Percentiles rank a stretch among this genome's conserved stretches.
These are phyloP conservation scores for Hyposoter dolosus DNA, from an alignment of 2,888 invertebrate species.

Conservation along the genomic window DNA sequence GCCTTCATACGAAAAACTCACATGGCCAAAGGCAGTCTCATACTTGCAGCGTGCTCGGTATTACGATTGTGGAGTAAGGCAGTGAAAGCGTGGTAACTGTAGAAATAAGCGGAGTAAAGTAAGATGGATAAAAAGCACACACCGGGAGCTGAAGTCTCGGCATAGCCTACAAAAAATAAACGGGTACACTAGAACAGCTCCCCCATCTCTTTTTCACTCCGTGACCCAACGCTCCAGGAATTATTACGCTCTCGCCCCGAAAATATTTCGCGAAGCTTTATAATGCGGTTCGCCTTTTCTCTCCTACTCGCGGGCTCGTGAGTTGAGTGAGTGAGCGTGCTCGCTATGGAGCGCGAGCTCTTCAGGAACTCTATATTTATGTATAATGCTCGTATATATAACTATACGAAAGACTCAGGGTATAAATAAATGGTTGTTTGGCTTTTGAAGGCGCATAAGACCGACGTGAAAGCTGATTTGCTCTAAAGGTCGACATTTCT, in stretches of 20 bases:
- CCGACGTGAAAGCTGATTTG: slow-evolving; percentile 31
- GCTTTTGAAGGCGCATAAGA: slow-evolving; percentile 25
- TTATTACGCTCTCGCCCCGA: slow-evolving; percentile 79
- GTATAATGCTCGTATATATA: slow-evolving; percentile 11
- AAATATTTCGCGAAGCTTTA: slow-evolving; percentile 80
- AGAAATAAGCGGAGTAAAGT: slow-evolving; percentile 27
- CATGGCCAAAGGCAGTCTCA: slow-evolving; percentile 18
- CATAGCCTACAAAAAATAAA: slow-evolving; percentile 51
- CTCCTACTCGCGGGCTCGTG: slow-evolving; percentile 24
- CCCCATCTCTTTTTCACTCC: slow-evolving; percentile 58
- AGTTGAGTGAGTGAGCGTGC: slow-evolving; percentile 28
- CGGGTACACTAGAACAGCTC: slow-evolving; percentile 30
- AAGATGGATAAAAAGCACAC: slow-evolving; percentile 36
- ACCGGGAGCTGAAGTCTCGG: slow-evolving; percentile 49
- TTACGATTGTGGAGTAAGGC: background rate
- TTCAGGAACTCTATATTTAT: slow-evolving; percentile 31
- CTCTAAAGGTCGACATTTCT: slow-evolving; percentile 1
- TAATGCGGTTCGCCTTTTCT: slow-evolving; percentile 70
- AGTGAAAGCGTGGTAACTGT: slow-evolving; percentile 17
- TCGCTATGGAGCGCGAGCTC: background rate
- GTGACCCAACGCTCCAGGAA: slow-evolving; percentile 72
- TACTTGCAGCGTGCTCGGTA: slow-evolving; percentile 36
- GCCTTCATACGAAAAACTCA: slow-evolving; percentile 22
- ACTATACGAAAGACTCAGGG: background rate
- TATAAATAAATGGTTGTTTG: slow-evolving; percentile 36